These are phyloP conservation scores for Pionites leucogaster DNA, from an alignment of 2,113 vertebrate species.

Conservation along the genomic window DNA sequence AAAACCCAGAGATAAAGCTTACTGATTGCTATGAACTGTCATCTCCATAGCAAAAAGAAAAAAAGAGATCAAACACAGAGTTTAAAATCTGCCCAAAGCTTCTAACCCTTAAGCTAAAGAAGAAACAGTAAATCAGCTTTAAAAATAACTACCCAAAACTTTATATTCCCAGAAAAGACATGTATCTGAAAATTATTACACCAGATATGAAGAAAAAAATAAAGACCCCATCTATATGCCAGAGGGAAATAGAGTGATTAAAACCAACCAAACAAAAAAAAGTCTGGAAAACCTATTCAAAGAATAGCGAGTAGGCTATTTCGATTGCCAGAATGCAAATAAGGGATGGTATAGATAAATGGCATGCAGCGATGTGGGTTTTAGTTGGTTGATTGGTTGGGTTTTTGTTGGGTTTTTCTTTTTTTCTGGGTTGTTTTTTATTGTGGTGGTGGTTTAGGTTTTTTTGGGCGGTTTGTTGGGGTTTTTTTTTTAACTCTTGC, in stretches of 20 bases:
- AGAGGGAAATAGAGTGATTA: background rate
- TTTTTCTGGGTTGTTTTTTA: background rate
- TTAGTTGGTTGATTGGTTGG: background rate
- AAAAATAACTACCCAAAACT: background rate
- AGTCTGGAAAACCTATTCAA: background rate
- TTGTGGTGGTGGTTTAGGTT: background rate
- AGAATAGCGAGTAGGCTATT: background rate
- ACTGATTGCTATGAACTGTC: constrained; percentile 19
- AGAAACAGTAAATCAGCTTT: constrained; percentile 33
- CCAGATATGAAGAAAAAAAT: background rate
- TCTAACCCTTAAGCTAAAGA: constrained; percentile 43
- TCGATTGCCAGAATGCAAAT: constrained; percentile 1
- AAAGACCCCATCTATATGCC: background rate
- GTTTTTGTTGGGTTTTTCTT: background rate
- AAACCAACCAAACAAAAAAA: background rate
- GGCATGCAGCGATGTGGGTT: background rate
- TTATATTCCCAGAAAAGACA: background rate
- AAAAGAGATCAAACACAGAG: constrained; percentile 19
- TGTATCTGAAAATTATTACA: background rate
- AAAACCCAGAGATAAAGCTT: constrained; percentile 18
- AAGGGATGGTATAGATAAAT: constrained; percentile 5
- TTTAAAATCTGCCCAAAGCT: constrained; percentile 29
- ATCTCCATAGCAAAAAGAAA: background rate
- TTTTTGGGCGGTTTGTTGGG: too few relatives aligned
- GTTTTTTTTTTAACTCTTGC: background rate